Evolutionary conservation across 2,888 invertebrate species (phyloP).

Genomic region (Rhorus exstirpatorius): DNA sequence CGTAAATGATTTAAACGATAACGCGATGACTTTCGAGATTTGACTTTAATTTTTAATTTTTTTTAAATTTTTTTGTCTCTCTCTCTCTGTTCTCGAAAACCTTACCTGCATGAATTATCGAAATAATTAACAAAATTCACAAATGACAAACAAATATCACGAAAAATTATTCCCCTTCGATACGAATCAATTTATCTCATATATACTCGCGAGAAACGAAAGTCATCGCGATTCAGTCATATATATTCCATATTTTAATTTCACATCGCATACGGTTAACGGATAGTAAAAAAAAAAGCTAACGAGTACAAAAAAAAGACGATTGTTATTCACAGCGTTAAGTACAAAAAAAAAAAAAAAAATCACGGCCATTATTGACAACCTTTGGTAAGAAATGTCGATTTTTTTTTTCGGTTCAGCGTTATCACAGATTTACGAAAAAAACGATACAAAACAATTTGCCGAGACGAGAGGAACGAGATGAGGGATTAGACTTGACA

Average conservation of each 20-base stretch:
- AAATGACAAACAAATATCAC: not conserved
- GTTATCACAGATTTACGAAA: conserved; percentile 56
- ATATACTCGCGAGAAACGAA: conserved; percentile 35
- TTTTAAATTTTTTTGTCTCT: not conserved
- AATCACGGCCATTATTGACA: conserved; percentile 50
- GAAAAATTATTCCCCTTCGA: not conserved
- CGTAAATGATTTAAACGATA: not conserved
- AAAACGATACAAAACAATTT: too few species aligned
- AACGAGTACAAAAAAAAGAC: conserved; percentile 13
- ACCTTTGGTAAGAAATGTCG: conserved; percentile 41
- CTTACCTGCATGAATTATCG: conserved; percentile 54
- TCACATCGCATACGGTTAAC: conserved; percentile 44
- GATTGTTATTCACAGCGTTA: conserved; percentile 70
- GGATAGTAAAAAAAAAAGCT: conserved; percentile 39
- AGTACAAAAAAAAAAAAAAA: too few species aligned
- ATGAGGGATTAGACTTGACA: conserved; percentile 25
- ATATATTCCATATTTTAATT: not conserved
- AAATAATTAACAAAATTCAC: not conserved
- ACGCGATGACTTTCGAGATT: conserved; percentile 52
- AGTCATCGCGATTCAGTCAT: conserved; percentile 47
- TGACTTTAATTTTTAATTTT: not conserved
- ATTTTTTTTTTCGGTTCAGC: conserved; percentile 37
- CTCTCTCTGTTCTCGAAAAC: too few species aligned
- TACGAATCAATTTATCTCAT: not conserved
- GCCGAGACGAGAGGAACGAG: conserved; percentile 29